Base-by-base conservation (phyloP, 1,140 invertebrate genomes). In the Megalopta genalis region DNA sequence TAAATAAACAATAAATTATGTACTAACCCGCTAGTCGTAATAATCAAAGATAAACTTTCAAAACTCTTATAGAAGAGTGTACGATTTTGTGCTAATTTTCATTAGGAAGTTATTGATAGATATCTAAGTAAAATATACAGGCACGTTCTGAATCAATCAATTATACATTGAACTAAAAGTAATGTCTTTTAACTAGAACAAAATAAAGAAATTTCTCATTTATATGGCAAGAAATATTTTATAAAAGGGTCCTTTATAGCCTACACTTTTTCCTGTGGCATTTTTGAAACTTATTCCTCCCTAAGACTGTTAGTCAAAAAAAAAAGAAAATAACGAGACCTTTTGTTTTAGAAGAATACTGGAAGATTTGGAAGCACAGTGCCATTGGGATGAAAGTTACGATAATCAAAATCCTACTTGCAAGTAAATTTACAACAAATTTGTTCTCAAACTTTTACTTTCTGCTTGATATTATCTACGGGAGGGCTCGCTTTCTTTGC, bases 331-430 rank as follows among this genome's bases (percentile, higher is more conserved):
- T 78, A 72, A 78, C 42, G n/a, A 39, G 18, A 32, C 76, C 62
- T 83, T 83, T 83, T 78, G 60, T 82, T 83, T 23, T 83, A 82
- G 81, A 83, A 82, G 57, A 72, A 57, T 83, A 72, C 73, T 77
- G 74, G 74, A 78, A 57, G 74, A 82, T 68, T 68, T 52, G 64
- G 81, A 83, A 83, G 76, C 37, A 68, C 68, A 83, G 25, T 65
- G 77, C 62, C 46, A 68, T 72, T 77, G 66, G 74, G 74, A 82
- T n/a, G 60, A 57, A 57, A 72, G 52, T 46, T 32, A 64, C 60
- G 49, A 72, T 72, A 71, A 46, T 65, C 68, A 62, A 78, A 72
- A 65, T 65, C 16, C 62, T 72, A 57, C 69, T 72, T 72, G 76
- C 76, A 78, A 78, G 76, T 78, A 78, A 78, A 78, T 78, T 78